phyloP scores from a whole-genome alignment of 2,797 vertebrate genomes.

The Sebastes steindachneri region DNA sequence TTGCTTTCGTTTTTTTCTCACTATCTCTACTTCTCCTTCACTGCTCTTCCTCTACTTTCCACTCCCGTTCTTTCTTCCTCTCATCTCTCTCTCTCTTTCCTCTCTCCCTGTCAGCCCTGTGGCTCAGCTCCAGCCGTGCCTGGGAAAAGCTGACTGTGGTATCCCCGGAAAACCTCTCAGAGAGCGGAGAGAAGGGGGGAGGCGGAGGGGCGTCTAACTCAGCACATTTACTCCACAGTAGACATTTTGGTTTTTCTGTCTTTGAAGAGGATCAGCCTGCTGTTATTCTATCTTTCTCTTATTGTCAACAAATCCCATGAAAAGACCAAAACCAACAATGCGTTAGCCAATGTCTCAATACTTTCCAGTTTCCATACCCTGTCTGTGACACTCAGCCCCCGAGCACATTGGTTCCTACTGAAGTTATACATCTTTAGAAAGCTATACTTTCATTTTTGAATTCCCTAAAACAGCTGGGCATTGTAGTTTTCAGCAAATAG shows the following conservation, averaged over 20 bases:
- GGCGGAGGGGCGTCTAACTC: slow-evolving; percentile 49
- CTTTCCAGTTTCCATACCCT: background rate
- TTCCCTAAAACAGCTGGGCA: no score
- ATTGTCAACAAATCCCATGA: background rate
- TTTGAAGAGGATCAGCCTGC: slow-evolving; percentile 3
- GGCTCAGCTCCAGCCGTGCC: slow-evolving; percentile 60
- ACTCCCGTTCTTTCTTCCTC: background rate
- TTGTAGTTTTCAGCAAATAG: no score
- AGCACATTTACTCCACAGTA: slow-evolving; percentile 58
- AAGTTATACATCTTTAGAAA: background rate
- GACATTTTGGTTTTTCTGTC: slow-evolving; percentile 50
- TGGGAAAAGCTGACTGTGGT: slow-evolving; percentile 77
- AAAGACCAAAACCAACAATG: background rate
- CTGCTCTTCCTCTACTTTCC: background rate
- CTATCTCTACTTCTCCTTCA: slow-evolving; percentile 15
- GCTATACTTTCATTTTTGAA: no score
- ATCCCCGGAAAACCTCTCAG: slow-evolving; percentile 69
- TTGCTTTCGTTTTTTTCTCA: slow-evolving; percentile 15
- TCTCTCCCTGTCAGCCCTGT: slow-evolving; percentile 24
- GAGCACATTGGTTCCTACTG: background rate
- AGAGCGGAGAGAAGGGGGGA: slow-evolving; percentile 16
- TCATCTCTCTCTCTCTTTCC: background rate
- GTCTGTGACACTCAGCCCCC: background rate
- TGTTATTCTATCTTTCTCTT: background rate
- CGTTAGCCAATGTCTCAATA: background rate